A percentile compares a stretch with the other conserved stretches of the same genome.
Conservation (phyloP, 2,888 invertebrate species). For the Cheilosia impressa region DNA sequence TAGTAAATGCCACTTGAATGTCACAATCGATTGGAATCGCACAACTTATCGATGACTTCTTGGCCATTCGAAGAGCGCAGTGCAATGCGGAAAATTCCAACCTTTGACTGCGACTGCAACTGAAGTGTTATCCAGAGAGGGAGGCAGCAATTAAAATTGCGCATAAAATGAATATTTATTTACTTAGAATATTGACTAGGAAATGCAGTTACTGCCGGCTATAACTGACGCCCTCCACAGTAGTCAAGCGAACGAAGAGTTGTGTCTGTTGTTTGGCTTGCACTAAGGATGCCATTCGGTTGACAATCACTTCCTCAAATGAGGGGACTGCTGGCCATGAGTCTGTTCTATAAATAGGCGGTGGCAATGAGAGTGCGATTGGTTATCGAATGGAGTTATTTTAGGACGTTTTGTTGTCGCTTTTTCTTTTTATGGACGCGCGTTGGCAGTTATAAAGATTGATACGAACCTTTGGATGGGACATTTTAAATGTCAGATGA, state of each 20-base stretch:
- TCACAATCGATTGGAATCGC: constrained; percentile 3
- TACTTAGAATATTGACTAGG: neutral
- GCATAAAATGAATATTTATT: too few relatives aligned
- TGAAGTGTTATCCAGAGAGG: neutral
- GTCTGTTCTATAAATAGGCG: neutral
- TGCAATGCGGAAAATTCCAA: neutral
- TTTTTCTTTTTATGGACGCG: neutral
- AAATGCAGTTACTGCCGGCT: neutral
- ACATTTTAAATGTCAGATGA: too few relatives aligned
- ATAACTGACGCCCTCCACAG: neutral
- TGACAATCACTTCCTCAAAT: constrained; percentile 2
- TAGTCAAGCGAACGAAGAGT: too few relatives aligned
- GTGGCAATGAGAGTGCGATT: neutral
- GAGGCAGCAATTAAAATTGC: neutral
- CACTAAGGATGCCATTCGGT: neutral
- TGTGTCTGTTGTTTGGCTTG: too few relatives aligned
- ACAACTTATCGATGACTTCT: neutral
- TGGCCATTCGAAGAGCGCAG: neutral
- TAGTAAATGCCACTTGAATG: constrained; percentile 17
- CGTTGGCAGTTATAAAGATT: neutral
- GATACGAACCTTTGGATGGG: neutral
- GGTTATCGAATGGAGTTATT: neutral
- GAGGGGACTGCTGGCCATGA: constrained; percentile 3
- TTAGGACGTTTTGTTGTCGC: neutral
- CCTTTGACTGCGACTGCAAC: neutral